Evolutionary conservation across 1,140 invertebrate species (phyloP).

Genomic region (Parapsyche elsis): DNA sequence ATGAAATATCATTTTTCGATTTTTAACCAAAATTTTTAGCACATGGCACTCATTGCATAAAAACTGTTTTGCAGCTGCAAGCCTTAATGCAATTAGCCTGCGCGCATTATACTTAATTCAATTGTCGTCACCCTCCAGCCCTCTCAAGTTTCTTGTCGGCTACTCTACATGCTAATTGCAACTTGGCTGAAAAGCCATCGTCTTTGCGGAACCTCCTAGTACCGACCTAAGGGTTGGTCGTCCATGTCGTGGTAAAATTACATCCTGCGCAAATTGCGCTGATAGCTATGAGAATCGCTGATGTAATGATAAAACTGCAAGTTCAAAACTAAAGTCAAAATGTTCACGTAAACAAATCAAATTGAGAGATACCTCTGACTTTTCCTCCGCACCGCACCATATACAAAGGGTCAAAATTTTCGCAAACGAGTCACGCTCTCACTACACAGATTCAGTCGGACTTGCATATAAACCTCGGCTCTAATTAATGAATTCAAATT

Average conservation of each 20-base stretch:
- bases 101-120: slow-evolving; percentile 47
- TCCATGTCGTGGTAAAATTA: background rate
- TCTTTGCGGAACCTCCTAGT: background rate
- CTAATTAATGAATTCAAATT: slow-evolving; percentile 47
- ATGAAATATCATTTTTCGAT: too few species aligned
- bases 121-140: slow-evolving; percentile 34
- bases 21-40: too few species aligned
- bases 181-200: slow-evolving; percentile 11
- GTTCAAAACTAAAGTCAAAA: too few species aligned
- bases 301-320: too few species aligned
- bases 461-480: slow-evolving; percentile 22
- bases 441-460: slow-evolving; percentile 9
- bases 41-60: background rate
- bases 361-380: background rate
- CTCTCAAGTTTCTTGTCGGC: slow-evolving; percentile 26
- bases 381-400: background rate
- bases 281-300: too few species aligned
- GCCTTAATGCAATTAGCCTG: slow-evolving; percentile 40
- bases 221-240: background rate
- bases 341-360: background rate
- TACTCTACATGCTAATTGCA: slow-evolving; percentile 43
- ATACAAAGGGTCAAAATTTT: background rate
- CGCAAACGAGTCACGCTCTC: slow-evolving; percentile 29
- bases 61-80: background rate
- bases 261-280: too few species aligned